Conservation (phyloP, 1,140 invertebrate genomes). For the Ceratoteleas bidentatus region DNA sequence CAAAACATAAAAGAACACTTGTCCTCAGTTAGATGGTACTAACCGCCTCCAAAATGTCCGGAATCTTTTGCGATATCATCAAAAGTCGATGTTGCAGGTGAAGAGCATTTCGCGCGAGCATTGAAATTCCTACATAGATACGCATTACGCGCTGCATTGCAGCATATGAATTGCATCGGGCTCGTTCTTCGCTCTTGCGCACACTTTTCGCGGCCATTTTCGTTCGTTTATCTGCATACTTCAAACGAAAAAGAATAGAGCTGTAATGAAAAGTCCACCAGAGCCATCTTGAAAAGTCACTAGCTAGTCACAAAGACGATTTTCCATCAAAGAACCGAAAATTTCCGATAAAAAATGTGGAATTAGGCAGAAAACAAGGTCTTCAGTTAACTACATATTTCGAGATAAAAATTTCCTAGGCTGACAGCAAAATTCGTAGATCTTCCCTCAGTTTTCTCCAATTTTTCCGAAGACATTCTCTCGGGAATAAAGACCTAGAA, state of each 20-base stretch:
- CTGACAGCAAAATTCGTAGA: background rate
- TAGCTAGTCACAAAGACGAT: too few relatives aligned
- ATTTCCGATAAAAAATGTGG: too few relatives aligned
- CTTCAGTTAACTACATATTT: too few relatives aligned
- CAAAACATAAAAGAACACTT: background rate
- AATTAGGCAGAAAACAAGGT: too few relatives aligned
- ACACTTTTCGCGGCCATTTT: constrained; percentile 1
- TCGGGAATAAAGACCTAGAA: too few relatives aligned
- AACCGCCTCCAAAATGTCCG: constrained; percentile 15
- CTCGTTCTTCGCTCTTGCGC: background rate
- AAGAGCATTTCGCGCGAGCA: constrained; percentile 68
- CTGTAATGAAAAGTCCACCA: background rate
- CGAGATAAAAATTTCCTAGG: too few relatives aligned
- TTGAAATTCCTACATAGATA: constrained; percentile 72
- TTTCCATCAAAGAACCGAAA: too few relatives aligned
- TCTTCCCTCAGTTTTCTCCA: background rate
- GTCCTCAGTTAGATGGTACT: background rate
- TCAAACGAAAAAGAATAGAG: background rate
- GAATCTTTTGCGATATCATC: constrained; percentile 38
- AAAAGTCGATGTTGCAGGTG: constrained; percentile 50
- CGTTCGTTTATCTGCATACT: background rate
- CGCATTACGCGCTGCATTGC: constrained; percentile 63
- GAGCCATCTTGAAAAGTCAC: background rate
- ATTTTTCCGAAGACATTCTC: background rate
- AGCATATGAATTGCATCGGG: constrained; percentile 46